phyloP scores from a whole-genome alignment of 2,888 invertebrate species.

The Sphaerophoria rueppellii region DNA sequence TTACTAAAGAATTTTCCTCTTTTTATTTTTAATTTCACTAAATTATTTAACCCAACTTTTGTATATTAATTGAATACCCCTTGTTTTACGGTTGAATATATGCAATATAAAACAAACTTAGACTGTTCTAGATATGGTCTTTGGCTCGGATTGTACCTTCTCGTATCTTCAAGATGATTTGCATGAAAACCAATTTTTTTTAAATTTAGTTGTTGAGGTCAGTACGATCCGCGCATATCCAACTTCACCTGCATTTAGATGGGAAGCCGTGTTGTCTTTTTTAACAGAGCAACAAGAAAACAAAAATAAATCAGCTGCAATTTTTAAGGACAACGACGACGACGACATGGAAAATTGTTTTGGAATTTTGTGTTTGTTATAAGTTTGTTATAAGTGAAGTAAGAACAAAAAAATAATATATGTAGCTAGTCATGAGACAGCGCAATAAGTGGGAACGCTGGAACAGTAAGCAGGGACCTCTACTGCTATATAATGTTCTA shows the following conservation, averaged over 20 bases:
- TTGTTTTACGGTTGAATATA: constrained; percentile 16
- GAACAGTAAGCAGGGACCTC: constrained; percentile 8
- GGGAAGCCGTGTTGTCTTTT: constrained; percentile 4
- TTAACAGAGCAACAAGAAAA: background rate
- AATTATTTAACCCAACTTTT: constrained; percentile 46
- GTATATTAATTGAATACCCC: constrained; percentile 32
- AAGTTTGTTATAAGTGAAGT: background rate
- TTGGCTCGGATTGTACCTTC: background rate
- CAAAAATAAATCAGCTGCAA: constrained; percentile 19
- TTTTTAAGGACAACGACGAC: constrained; percentile 1
- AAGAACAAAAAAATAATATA: constrained; percentile 1
- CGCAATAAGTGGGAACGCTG: constrained; percentile 41
- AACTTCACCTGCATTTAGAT: constrained; percentile 35
- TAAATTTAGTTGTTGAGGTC: constrained; percentile 30
- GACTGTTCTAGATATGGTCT: background rate
- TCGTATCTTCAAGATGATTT: constrained; percentile 34
- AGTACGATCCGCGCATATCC: constrained; percentile 25
- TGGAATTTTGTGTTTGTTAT: too few species aligned
- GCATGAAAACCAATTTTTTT: constrained; percentile 33
- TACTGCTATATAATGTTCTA: background rate
- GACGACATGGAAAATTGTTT: constrained; percentile 35
- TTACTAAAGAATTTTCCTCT: background rate
- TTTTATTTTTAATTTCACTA: background rate
- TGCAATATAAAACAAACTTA: background rate
- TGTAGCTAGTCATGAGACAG: background rate